Evolutionary conservation across 2,113 vertebrate species (phyloP).

Genomic region (Cololabis saira): DNA sequence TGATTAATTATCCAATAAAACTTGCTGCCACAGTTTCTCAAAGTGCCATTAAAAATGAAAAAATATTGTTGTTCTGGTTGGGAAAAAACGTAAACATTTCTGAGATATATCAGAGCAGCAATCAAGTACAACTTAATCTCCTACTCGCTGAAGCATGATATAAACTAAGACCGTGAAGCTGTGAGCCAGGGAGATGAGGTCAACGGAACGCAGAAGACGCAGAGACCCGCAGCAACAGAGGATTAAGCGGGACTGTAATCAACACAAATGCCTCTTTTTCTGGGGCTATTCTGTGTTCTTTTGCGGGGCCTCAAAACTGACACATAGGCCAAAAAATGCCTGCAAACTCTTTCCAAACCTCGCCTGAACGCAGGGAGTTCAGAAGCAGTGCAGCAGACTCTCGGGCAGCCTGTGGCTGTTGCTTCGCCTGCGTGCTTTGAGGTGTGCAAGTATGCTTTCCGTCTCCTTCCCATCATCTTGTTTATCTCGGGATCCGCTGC

Average conservation of each 20-base stretch:
- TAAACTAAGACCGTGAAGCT: slow-evolving; percentile 57
- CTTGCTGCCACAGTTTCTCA: slow-evolving; percentile 13
- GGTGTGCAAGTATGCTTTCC: slow-evolving; percentile 45
- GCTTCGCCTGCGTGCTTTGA: slow-evolving; percentile 23
- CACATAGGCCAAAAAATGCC: slow-evolving; percentile 35
- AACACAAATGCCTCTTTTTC: slow-evolving; percentile 31
- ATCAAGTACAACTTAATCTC: slow-evolving; percentile 61
- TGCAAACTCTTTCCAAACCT: slow-evolving; percentile 44
- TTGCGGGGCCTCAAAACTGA: slow-evolving; percentile 23
- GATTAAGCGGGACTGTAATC: slow-evolving; percentile 45
- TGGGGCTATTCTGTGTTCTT: slow-evolving; percentile 27
- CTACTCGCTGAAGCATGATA: slow-evolving; percentile 44
- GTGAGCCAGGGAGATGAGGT: slow-evolving; percentile 54
- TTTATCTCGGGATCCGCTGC: slow-evolving; percentile 63
- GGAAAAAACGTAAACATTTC: slow-evolving; percentile 33
- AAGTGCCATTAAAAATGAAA: neutral
- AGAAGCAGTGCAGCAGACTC: slow-evolving; percentile 47
- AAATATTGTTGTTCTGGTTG: slow-evolving; percentile 7
- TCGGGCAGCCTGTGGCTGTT: slow-evolving; percentile 38
- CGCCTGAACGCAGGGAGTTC: slow-evolving; percentile 36
- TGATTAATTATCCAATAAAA: slow-evolving; percentile 13
- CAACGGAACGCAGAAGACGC: slow-evolving; percentile 38
- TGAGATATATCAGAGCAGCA: slow-evolving; percentile 45
- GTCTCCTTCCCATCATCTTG: slow-evolving; percentile 42
- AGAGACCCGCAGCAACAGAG: slow-evolving; percentile 34